Evolutionary conservation across 2,888 invertebrate genomes (phyloP).

Genomic region (Metalampra italica): DNA sequence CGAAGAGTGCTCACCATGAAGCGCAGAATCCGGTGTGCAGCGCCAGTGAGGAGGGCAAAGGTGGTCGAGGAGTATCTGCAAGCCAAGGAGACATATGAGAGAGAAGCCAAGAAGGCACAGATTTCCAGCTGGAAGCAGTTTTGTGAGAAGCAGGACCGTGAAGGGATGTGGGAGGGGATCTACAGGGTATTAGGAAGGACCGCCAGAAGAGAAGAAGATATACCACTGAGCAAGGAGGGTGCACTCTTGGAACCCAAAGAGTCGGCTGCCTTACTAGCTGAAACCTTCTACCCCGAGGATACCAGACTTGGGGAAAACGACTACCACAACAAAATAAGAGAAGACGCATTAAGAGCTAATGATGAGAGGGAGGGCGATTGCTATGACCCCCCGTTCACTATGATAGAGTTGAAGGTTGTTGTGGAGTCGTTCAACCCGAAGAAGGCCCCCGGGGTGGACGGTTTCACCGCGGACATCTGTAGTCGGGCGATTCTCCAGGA

Average conservation of each 20-base stretch:
- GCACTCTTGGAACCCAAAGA: neutral
- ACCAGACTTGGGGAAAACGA: too few relatives aligned
- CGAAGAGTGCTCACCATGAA: too few relatives aligned
- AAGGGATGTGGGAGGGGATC: slow-evolving; percentile 11
- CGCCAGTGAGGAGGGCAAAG: slow-evolving; percentile 8
- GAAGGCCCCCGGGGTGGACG: slow-evolving; percentile 15
- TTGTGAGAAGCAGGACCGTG: slow-evolving; percentile 16
- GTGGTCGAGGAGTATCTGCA: slow-evolving; percentile 15
- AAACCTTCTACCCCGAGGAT: slow-evolving; percentile 5
- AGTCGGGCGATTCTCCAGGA: neutral
- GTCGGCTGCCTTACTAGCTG: slow-evolving; percentile 6
- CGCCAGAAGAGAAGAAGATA: neutral
- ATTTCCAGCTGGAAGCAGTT: slow-evolving; percentile 18
- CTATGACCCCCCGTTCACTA: neutral
- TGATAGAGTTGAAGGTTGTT: neutral
- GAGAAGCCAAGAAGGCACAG: slow-evolving; percentile 8
- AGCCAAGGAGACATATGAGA: slow-evolving; percentile 15
- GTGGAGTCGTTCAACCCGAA: slow-evolving; percentile 9
- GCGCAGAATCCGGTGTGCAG: too few relatives aligned
- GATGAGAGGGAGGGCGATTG: too few relatives aligned
- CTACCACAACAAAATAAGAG: too few relatives aligned
- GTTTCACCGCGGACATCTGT: slow-evolving; percentile 13
- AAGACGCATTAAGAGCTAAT: neutral
- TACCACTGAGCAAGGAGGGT: slow-evolving; percentile 1
- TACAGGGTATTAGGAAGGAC: slow-evolving; percentile 4